Base-by-base conservation (phyloP, 2,113 vertebrate species). In the Hemibagrus wyckioides region DNA sequence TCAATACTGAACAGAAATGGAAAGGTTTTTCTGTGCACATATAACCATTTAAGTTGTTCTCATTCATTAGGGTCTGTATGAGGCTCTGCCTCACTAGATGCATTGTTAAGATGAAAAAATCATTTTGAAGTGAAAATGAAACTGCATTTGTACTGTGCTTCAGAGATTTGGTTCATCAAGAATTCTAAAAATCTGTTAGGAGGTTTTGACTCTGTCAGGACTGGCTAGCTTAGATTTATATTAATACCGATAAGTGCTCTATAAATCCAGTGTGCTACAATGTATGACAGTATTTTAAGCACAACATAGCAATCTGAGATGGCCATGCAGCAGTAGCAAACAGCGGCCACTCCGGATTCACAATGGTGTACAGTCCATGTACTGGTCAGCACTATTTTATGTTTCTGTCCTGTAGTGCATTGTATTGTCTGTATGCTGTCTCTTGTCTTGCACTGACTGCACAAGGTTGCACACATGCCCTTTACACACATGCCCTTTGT, bases 141-240 rank as follows among this genome's bases (percentile, higher is more conserved):
- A n/a, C 1, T 71, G 30, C 48, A 82, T 41, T 30, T 65, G n/a
- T 11, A 44, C 0, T 48, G 36, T 56, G 67, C 3, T 67, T 30
- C 71, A 57, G 36, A 85, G 81, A 21, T 39, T 57, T 84, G 33
- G 36, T 54, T 71, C 56, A 54, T 71, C 48, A 85, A 57, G 23
- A 23, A 30, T 17, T 21, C 36, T 17, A 33, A 33, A 67, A 48
- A 67, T 61, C 36, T 30, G 61, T 36, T 59, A 52, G 17, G 54
- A 52, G 28, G 48, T 48, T 33, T 13, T 73, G 48, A 56, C 28
- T 83, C 17, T 75, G 71, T 33, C 9, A 57, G 9, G 28, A 23
- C 11, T 28, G 28, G 61, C 61, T 28, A 63, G 10, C n/a, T 30
- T n/a, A 65, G 63, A 61, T 23, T 30, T 30, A 14, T 28, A 28